phyloP scores from a whole-genome alignment of 35 echinoderm and acorn worm genomes.

The Amphiura filiformis region DNA sequence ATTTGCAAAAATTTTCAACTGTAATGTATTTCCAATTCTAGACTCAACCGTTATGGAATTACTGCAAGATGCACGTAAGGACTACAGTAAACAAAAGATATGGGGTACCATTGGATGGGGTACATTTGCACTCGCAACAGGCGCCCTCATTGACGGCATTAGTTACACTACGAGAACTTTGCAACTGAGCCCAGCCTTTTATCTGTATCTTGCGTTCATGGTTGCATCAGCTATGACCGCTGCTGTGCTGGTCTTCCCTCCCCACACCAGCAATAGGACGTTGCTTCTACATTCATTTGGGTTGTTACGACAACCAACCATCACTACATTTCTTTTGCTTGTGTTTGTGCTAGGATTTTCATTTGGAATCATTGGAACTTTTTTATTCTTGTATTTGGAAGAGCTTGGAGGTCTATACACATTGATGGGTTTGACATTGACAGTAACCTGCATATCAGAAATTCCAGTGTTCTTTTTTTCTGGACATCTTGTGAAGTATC shows the following conservation, averaged over 20 bases:
- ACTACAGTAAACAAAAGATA: conserved; percentile 75
- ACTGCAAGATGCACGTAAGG: conserved; percentile 51
- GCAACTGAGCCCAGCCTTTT: conserved; percentile 42
- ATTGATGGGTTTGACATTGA: conserved; percentile 88
- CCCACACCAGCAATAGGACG: conserved; percentile 24
- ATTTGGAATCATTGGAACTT: conserved; percentile 80
- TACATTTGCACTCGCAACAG: conserved; percentile 68
- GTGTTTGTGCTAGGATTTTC: conserved; percentile 72
- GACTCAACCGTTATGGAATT: conserved; percentile 70
- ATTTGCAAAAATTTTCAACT: conserved; percentile 59
- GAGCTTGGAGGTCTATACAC: conserved; percentile 61
- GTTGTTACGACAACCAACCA: conserved; percentile 53
- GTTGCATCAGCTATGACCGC: neutral
- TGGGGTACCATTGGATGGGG: conserved; percentile 95
- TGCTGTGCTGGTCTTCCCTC: conserved; percentile 31
- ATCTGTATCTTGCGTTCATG: conserved; percentile 41
- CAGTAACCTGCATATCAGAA: conserved; percentile 69
- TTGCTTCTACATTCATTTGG: conserved; percentile 14
- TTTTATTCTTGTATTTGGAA: conserved; percentile 77
- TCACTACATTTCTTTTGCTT: conserved; percentile 43
- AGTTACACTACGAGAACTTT: neutral
- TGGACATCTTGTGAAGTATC: conserved; percentile 59
- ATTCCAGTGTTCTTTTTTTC: conserved; percentile 84
- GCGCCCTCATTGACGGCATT: conserved; percentile 59
- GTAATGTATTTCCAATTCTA: conserved; percentile 72